These are phyloP conservation scores for Eleutherodactylus coqui DNA, from an alignment of 2,797 vertebrate genomes.

Conservation along the genomic window DNA sequence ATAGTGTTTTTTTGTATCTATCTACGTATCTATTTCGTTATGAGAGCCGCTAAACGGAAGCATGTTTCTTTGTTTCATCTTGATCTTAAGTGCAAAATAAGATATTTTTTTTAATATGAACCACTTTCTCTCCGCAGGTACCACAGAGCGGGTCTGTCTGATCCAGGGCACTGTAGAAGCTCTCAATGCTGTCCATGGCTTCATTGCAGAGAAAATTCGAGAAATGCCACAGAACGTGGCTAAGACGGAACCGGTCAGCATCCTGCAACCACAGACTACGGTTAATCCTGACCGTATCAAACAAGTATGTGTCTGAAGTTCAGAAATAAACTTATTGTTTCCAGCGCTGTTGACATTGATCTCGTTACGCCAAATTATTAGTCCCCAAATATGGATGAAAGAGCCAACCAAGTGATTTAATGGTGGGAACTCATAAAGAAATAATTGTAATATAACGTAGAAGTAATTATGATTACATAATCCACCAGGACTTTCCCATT, in stretches of 20 bases:
- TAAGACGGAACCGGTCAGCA: slow-evolving; percentile 98
- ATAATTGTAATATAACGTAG: not conserved
- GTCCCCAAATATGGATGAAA: not conserved
- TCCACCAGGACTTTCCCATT: not conserved
- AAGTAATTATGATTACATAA: too few species aligned
- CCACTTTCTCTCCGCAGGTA: slow-evolving; percentile 79
- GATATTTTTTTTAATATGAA: not conserved
- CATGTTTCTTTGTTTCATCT: not conserved
- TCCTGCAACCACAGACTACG: slow-evolving; percentile 97
- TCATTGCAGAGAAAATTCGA: slow-evolving; percentile 98
- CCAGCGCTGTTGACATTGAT: not conserved
- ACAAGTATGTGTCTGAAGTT: slow-evolving; percentile 85
- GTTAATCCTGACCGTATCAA: slow-evolving; percentile 99
- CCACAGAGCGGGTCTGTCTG: slow-evolving; percentile 97
- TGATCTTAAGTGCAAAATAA: not conserved
- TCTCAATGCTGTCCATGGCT: slow-evolving; percentile 97
- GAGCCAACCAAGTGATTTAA: not conserved
- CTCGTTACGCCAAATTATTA: not conserved
- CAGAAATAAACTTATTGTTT: not conserved
- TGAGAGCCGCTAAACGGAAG: too few species aligned
- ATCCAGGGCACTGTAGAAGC: slow-evolving; percentile 99
- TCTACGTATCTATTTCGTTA: too few species aligned
- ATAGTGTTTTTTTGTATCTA: too few species aligned
- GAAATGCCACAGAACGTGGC: slow-evolving; percentile 99
- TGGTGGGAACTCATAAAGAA: not conserved